Conservation (phyloP, 2,797 vertebrate genomes). For the Pipistrellus pipistrellus region DNA sequence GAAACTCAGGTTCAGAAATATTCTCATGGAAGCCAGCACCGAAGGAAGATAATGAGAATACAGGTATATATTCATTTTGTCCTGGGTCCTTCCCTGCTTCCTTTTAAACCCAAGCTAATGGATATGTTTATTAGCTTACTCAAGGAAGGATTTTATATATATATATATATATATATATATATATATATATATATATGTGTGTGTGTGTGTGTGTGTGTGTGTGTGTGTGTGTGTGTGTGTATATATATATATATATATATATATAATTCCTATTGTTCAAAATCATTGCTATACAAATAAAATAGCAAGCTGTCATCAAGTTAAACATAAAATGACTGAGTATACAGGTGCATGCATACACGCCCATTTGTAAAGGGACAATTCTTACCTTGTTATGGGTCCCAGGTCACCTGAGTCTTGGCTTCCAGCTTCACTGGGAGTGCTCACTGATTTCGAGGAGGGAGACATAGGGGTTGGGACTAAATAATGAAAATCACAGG, state of each 20-base stretch:
- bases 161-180: too few relatives aligned
- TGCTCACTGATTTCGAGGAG: constrained; percentile 95
- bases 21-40: constrained; percentile 36
- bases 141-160: neutral
- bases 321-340: neutral
- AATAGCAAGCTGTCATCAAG: neutral
- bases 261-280: constrained; percentile 38
- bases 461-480: constrained; percentile 97
- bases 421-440: constrained; percentile 94
- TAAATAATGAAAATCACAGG: constrained; percentile 96
- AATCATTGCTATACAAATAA: neutral
- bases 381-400: constrained; percentile 92
- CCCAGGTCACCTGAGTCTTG: constrained; percentile 94
- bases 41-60: neutral
- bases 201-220: too few relatives aligned
- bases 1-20: constrained; percentile 14
- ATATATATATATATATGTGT: too few relatives aligned
- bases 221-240: too few relatives aligned
- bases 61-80: neutral
- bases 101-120: neutral
- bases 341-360: neutral
- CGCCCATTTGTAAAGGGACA: neutral
- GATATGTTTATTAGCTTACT: neutral
- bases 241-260: too few relatives aligned
- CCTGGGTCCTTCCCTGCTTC: neutral